A percentile compares a stretch with the other conserved stretches of the same genome.
phyloP scores from a whole-genome alignment of 2,797 vertebrate species.

The Uromys caudimaculatus region DNA sequence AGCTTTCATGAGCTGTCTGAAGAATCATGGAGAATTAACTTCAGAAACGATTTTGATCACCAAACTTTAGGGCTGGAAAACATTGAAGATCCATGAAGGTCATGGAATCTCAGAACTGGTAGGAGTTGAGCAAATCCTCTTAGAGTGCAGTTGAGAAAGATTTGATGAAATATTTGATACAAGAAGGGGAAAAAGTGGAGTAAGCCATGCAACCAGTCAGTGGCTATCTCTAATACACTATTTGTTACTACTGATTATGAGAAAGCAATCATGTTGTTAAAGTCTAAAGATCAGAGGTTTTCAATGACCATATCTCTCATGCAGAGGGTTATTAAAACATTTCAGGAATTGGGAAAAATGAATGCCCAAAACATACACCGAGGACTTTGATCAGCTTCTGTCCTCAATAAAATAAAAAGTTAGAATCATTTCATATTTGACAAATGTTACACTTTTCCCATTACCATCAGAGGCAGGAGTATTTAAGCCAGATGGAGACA shows the following conservation, averaged over 20 bases:
- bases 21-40: constrained; percentile 69
- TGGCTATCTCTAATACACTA: neutral
- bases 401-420: constrained; percentile 36
- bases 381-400: constrained; percentile 39
- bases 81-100: constrained; percentile 26
- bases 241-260: neutral
- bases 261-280: constrained; percentile 34
- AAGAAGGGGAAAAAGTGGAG: neutral
- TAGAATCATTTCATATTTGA: constrained; percentile 32
- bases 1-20: constrained; percentile 69
- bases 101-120: constrained; percentile 40
- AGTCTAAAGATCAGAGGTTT: constrained; percentile 14
- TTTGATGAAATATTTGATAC: neutral
- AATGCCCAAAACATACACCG: neutral
- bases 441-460: constrained; percentile 17
- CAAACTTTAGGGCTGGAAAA: constrained; percentile 63
- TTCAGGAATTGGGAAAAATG: neutral
- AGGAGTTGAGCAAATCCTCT: neutral
- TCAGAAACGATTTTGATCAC: constrained; percentile 69
- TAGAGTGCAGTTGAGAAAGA: constrained; percentile 1
- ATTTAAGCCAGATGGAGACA: constrained; percentile 34
- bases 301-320: neutral
- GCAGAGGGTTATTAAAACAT: neutral
- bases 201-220: neutral
- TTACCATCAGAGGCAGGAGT: constrained; percentile 27